Base-by-base conservation (phyloP, 2,797 vertebrate genomes). In the Ctenopoma kingsleyae region DNA sequence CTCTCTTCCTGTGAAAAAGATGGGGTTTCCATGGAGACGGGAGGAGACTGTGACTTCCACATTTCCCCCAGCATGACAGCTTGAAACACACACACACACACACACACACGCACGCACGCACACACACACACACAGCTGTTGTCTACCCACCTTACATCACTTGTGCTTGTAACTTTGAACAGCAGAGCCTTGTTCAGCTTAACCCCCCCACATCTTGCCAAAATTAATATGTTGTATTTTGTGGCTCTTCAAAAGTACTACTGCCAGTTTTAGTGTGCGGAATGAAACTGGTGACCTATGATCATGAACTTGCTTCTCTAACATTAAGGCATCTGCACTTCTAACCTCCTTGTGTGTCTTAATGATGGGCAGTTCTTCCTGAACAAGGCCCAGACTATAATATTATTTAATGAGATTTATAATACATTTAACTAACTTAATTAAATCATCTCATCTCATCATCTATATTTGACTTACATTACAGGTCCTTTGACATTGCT, bases 1-100 rank as follows among this genome's bases (percentile, higher is more conserved):
- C 82, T 92, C 81, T 64, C 76, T 67, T 85, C 80, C 81, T 87
- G 84, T 81, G 85, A 90, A 88, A 83, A 87, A 92, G 91, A 94
- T 71, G 84, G 83, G 82, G 93, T 95, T 94, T 86, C 94, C 91
- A 95, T 94, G 92, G 93, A 90, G 91, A 94, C 89, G 85, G 90
- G 89, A 92, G 85, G 91, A 92, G 90, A 90, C 87, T 90, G 85
- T 90, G 87, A 91, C 90, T 93, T 92, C 87, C 86, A 89, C 85
- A 90, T 91, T 92, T 91, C 80, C 85, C 82, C 78, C 83, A 84
- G 83, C 83, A 78, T 67, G 85, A 79, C 86, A 66, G 81, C 81
- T 83, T 88, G 82, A 86, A 86, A 89, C 80, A 71, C 83, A 72
- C 70, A 69, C 56, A 78, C 35, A 25, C 63, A 61, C 72, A 79